Evolutionary conservation across 1,140 invertebrate species (phyloP).

Genomic region (Meloidogyne exigua): DNA sequence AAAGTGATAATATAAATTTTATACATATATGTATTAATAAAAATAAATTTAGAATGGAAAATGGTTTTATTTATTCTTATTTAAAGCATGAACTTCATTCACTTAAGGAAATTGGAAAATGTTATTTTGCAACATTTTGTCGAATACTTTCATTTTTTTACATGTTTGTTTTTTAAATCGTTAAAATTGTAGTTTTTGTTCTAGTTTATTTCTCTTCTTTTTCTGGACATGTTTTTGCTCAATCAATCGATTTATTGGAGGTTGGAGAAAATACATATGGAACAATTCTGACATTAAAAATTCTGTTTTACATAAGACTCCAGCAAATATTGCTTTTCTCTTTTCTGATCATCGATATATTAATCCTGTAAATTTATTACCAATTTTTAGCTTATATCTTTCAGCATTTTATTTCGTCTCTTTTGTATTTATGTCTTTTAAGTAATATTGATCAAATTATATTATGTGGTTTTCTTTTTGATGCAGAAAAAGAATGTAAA

Average conservation of each 20-base stretch:
- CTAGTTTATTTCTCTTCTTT: not conserved
- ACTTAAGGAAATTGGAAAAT: not conserved
- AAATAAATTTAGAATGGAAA: not conserved
- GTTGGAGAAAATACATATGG: not conserved
- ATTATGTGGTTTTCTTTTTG: not conserved
- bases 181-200: not conserved
- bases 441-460: not conserved
- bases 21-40: too few relatives aligned
- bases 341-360: constrained; percentile 15
- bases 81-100: not conserved
- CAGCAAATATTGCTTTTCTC: constrained; percentile 16
- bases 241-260: not conserved
- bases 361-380: constrained; percentile 4
- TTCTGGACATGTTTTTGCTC: not conserved
- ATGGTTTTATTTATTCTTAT: not conserved
- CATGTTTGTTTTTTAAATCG: not conserved
- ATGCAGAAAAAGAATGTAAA: not conserved
- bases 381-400: not conserved
- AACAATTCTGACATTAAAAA: not conserved
- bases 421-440: not conserved
- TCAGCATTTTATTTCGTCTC: not conserved
- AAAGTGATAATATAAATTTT: too few relatives aligned
- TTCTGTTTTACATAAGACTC: not conserved
- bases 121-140: not conserved
- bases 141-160: not conserved